phyloP scores from a whole-genome alignment of 2,888 invertebrate genomes.

The Rhodophaea formosa region DNA sequence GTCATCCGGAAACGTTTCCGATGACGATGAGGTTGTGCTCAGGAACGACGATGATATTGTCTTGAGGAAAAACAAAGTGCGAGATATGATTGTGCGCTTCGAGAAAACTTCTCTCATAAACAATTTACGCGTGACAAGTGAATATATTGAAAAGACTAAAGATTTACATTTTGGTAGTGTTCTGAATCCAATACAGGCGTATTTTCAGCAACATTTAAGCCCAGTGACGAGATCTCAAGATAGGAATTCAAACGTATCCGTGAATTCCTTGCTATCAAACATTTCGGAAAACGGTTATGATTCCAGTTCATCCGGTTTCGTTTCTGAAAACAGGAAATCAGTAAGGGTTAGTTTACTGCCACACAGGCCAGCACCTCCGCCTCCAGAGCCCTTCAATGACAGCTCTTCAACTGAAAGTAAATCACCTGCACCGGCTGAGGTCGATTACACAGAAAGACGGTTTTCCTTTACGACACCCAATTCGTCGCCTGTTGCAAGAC shows the following conservation, averaged over 20 bases:
- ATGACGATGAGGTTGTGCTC: constrained; percentile 63
- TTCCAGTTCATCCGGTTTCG: constrained; percentile 76
- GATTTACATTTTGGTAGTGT: constrained; percentile 64
- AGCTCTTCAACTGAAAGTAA: constrained; percentile 52
- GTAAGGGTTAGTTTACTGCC: constrained; percentile 51
- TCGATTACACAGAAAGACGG: constrained; percentile 47
- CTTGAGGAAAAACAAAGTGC: constrained; percentile 64
- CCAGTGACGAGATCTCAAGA: constrained; percentile 66
- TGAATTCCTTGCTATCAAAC: constrained; percentile 75
- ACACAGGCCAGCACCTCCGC: constrained; percentile 73
- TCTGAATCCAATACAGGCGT: constrained; percentile 63
- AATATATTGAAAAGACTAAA: constrained; percentile 61
- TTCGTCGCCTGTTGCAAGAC: constrained; percentile 58
- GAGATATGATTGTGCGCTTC: constrained; percentile 71
- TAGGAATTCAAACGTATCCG: constrained; percentile 72
- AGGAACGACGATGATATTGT: constrained; percentile 64
- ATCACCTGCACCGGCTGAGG: constrained; percentile 47
- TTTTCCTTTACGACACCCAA: constrained; percentile 65
- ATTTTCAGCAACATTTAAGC: constrained; percentile 58
- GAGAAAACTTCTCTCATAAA: constrained; percentile 57
- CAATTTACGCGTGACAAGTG: constrained; percentile 55
- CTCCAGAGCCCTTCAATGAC: constrained; percentile 65
- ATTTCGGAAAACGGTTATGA: constrained; percentile 71
- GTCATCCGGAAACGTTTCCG: constrained; percentile 55
- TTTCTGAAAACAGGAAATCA: constrained; percentile 66